phyloP scores from a whole-genome alignment of 2,888 invertebrate species.

The Frankliniella fusca region DNA sequence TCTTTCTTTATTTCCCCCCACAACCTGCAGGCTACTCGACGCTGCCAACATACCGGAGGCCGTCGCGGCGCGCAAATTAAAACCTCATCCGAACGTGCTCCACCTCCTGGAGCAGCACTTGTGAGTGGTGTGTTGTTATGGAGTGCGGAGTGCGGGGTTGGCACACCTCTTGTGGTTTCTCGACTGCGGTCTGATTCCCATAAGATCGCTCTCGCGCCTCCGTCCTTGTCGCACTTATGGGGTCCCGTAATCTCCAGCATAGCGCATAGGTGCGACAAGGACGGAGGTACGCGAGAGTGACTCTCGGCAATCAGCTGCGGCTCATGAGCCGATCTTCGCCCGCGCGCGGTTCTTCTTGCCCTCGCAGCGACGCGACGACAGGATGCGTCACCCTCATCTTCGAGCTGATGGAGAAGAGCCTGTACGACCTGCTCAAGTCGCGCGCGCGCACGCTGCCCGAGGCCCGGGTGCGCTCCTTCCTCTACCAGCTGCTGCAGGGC shows the following conservation, averaged over 20 bases:
- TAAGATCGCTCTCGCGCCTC: too few relatives aligned
- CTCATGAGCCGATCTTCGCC: too few relatives aligned
- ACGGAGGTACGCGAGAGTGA: too few relatives aligned
- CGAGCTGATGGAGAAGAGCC: constrained; percentile 66
- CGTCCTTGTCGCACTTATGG: too few relatives aligned
- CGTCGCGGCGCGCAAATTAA: constrained; percentile 57
- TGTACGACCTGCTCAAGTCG: constrained; percentile 59
- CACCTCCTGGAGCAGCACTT: constrained; percentile 60
- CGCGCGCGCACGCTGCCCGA: constrained; percentile 53
- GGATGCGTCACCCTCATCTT: constrained; percentile 60
- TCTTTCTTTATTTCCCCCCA: too few relatives aligned
- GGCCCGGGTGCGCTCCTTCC: constrained; percentile 53
- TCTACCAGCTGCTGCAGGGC: constrained; percentile 60
- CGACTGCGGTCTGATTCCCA: too few relatives aligned
- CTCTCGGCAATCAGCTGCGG: too few relatives aligned
- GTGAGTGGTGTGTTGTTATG: constrained; percentile 48
- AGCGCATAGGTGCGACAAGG: too few relatives aligned
- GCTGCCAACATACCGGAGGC: constrained; percentile 57
- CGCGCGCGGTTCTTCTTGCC: too few relatives aligned
- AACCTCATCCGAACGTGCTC: constrained; percentile 59
- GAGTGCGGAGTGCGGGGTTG: too few relatives aligned
- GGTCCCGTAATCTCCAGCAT: too few relatives aligned
- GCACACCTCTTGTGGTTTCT: too few relatives aligned
- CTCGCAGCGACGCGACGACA: constrained; percentile 53
- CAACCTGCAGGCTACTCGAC: constrained; percentile 41